A percentile compares a stretch with the other conserved stretches of the same genome.
These are phyloP conservation scores for Rhynchotus rufescens DNA, from an alignment of 2,797 vertebrate genomes.

Conservation along the genomic window DNA sequence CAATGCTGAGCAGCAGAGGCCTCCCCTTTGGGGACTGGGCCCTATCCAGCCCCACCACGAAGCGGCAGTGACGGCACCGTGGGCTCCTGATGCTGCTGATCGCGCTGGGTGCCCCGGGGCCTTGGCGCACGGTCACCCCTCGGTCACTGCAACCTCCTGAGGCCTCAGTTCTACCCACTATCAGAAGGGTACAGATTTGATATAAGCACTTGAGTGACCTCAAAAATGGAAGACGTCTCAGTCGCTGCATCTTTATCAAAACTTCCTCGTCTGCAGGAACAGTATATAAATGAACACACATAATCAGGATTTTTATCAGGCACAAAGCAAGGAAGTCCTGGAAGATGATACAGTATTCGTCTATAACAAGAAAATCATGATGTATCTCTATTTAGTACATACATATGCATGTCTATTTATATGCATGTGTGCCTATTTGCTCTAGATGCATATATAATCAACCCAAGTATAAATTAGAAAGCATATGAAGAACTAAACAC, in stretches of 20 bases:
- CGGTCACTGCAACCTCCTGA: background rate
- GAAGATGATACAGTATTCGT: background rate
- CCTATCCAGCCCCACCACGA: background rate
- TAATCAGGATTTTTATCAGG: background rate
- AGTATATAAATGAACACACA: background rate
- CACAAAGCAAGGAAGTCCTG: rapidly evolving
- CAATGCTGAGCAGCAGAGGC: background rate
- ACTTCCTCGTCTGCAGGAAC: background rate
- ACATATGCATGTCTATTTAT: constrained; percentile 17
- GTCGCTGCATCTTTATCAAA: background rate
- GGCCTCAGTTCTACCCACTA: background rate
- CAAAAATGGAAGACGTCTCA: constrained; percentile 4
- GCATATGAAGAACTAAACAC: constrained; percentile 59
- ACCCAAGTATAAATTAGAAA: constrained; percentile 44
- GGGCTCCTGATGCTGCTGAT: background rate
- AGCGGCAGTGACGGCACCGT: background rate
- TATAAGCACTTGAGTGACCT: background rate
- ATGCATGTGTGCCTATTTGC: constrained; percentile 23
- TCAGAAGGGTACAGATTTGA: background rate
- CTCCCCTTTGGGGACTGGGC: background rate
- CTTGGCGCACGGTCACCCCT: background rate
- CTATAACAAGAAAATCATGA: background rate
- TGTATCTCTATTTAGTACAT: constrained; percentile 29
- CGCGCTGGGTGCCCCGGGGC: background rate
- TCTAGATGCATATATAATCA: constrained; percentile 68